Base-by-base conservation (phyloP, 2,113 vertebrate genomes). In the Conger conger region DNA sequence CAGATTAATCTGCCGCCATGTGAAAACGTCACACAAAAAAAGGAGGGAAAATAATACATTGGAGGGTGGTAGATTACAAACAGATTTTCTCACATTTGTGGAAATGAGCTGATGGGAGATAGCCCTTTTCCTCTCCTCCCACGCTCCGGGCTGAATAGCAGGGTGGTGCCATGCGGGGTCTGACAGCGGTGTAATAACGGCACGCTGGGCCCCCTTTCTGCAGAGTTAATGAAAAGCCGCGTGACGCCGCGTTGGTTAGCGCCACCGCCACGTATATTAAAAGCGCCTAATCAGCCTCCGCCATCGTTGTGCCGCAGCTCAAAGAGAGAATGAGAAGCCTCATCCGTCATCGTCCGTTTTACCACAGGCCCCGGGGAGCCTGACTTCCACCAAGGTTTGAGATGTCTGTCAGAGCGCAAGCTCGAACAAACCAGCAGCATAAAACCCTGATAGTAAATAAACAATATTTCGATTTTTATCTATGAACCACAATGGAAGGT, bases 221-320 rank as follows among this genome's bases (percentile, higher is more conserved):
- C 91, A 93, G 91, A 95, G 93, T 95, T 95, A 96, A 94, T 95
- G 94, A 95, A 95, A 94, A 93, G 86, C 93, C 94, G 91, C 93
- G 90, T 94, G 94, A 88, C 92, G 86, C 90, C 94, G 85, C 87
- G 91, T 89, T 88, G 92, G 90, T 86, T 93, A 89, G 90, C 91
- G 35, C 5, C 91, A 82, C 91, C 89, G 94, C 91, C 91, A 92
- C 89, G 94, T 81, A 92, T 91, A 94, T 94, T 95, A 93, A 95
- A 93, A 93, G 90, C 87, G 91, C 88, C 92, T 93, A 83, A 86
- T 86, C 85, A 94, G 92, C 90, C 91, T 92, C 93, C 92, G 90
- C 23, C 45, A 79, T 82, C 92, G 79, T 77, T 42, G 13, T 16
- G 83, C 80, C 30, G 60, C 77, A 33, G 40, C 77, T 37, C 37